A percentile compares a stretch with the other conserved stretches of the same genome.
phyloP scores from a whole-genome alignment of 2,888 invertebrate genomes.

The Chaetogeoica ovagalla region DNA sequence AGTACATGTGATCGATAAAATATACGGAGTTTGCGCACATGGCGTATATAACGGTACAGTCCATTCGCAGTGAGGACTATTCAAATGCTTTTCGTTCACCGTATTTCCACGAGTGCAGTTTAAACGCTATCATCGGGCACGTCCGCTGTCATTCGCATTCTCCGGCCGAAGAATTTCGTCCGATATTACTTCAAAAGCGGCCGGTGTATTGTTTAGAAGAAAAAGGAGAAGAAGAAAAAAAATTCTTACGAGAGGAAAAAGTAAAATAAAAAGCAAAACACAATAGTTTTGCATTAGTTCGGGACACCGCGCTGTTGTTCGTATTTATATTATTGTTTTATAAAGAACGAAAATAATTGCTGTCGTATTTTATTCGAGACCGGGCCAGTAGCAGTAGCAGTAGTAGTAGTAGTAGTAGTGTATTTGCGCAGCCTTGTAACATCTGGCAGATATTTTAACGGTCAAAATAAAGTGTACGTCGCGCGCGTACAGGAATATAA shows the following conservation, averaged over 20 bases:
- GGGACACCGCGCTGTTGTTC: slow-evolving; percentile 14
- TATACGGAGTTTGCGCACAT: too few species aligned
- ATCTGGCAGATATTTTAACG: slow-evolving; percentile 52
- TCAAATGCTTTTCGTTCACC: slow-evolving; percentile 25
- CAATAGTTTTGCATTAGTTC: slow-evolving; percentile 37
- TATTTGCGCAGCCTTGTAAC: slow-evolving; percentile 9
- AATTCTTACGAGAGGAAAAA: not conserved
- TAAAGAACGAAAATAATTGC: slow-evolving; percentile 46
- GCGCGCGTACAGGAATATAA: not conserved
- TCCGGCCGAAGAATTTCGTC: not conserved
- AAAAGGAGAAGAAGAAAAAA: not conserved
- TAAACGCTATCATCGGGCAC: not conserved
- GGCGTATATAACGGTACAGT: not conserved
- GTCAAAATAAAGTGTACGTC: slow-evolving; percentile 28
- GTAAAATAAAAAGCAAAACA: not conserved
- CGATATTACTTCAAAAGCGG: not conserved
- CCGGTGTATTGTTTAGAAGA: not conserved
- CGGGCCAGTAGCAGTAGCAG: not conserved
- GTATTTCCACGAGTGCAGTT: not conserved
- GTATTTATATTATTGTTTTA: not conserved
- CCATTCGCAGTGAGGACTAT: slow-evolving; percentile 12
- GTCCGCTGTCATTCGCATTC: slow-evolving; percentile 32
- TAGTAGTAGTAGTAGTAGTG: too few species aligned
- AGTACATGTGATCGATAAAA: too few species aligned
- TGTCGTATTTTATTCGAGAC: slow-evolving; percentile 31